A percentile compares a stretch with the other conserved stretches of the same genome.
Conservation (phyloP, 2,888 invertebrate genomes). For the Dicyrtomina minuta region DNA sequence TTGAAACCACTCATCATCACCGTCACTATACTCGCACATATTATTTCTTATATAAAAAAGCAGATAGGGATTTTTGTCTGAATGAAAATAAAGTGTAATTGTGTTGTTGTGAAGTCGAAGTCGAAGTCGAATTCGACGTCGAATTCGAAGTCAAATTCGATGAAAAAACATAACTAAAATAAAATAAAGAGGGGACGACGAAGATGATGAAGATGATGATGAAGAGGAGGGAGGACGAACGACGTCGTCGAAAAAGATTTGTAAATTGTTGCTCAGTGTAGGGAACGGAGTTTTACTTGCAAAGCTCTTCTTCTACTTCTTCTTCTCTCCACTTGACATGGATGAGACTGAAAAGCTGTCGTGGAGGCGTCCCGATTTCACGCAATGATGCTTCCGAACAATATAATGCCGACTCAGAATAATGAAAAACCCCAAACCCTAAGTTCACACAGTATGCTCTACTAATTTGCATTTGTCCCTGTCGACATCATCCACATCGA, state of each 20-base stretch:
- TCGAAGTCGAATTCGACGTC: too few species aligned
- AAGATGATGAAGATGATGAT: background rate
- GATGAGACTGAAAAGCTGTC: slow-evolving; percentile 26
- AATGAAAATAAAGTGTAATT: background rate
- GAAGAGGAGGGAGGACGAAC: background rate
- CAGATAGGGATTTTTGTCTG: background rate
- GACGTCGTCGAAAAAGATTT: background rate
- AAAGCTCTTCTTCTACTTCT: background rate
- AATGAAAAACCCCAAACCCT: slow-evolving; percentile 16
- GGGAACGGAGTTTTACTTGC: slow-evolving; percentile 4
- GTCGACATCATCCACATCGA: slow-evolving; percentile 5
- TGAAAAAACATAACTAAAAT: background rate
- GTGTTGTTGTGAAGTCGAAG: background rate
- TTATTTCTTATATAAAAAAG: background rate
- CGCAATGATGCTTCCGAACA: slow-evolving; percentile 31
- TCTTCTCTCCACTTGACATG: slow-evolving; percentile 8
- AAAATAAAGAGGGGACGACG: background rate
- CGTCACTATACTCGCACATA: background rate
- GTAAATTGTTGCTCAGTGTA: background rate
- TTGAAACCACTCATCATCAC: background rate
- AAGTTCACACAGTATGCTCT: slow-evolving; percentile 36
- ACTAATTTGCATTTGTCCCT: slow-evolving; percentile 38
- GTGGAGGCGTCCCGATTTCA: slow-evolving; percentile 33
- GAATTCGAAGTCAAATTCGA: too few species aligned
- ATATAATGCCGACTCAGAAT: slow-evolving; percentile 19